These are phyloP conservation scores for Theristicus caerulescens DNA, from an alignment of 2,113 vertebrate genomes.

Conservation along the genomic window DNA sequence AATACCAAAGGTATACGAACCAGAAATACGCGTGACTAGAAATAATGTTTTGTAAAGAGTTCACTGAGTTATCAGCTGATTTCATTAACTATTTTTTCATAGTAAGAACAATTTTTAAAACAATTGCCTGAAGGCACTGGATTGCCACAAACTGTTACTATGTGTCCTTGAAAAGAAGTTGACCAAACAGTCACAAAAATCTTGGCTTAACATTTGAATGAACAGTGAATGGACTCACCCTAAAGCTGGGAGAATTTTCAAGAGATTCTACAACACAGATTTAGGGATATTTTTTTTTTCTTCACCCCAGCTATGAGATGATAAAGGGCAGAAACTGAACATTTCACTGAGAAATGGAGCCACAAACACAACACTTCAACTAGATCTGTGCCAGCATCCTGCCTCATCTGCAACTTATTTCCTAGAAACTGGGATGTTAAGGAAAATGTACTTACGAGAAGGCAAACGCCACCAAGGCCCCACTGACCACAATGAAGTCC, in stretches of 20 bases:
- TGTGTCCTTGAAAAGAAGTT: neutral
- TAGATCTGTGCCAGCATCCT: neutral
- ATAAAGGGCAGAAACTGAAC: neutral
- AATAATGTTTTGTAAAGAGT: neutral
- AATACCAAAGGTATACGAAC: neutral
- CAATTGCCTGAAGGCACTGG: neutral
- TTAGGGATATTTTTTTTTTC: too few species aligned
- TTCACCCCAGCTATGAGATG: rapidly evolving
- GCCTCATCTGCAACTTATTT: neutral
- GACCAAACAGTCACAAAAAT: neutral
- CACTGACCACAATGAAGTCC: slow-evolving; percentile 99
- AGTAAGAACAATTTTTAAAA: neutral
- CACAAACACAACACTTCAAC: neutral
- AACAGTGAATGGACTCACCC: neutral
- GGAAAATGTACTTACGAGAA: slow-evolving; percentile 90
- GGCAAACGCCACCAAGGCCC: slow-evolving; percentile 96
- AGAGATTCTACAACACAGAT: neutral
- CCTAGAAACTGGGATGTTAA: neutral
- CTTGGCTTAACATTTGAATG: neutral
- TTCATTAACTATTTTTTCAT: neutral
- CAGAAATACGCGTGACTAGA: neutral
- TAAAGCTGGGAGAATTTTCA: neutral
- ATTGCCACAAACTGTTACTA: neutral
- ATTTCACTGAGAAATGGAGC: neutral
- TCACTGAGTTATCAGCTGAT: neutral